phyloP scores from a whole-genome alignment of 2,113 vertebrate species.

The Dipodomys stephensi region DNA sequence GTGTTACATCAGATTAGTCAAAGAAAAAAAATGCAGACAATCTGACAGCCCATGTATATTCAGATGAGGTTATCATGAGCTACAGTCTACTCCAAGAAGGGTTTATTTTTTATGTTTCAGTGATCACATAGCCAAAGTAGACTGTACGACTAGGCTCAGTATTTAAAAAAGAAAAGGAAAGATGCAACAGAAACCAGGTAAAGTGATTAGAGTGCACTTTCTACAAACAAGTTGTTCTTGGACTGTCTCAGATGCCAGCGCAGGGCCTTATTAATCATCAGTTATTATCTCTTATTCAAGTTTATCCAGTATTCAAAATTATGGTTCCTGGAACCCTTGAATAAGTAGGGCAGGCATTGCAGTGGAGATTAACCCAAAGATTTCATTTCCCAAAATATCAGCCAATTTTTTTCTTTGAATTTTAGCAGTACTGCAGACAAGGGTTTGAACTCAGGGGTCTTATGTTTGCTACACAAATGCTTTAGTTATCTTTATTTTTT shows the following conservation, averaged over 20 bases:
- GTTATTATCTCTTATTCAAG: not conserved
- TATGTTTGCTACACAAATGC: no score
- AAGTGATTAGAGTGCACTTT: not conserved
- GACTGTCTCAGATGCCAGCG: not conserved
- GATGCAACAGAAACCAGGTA: not conserved
- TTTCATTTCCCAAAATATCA: not conserved
- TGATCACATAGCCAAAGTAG: not conserved
- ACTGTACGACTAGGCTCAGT: not conserved
- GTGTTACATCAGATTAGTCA: not conserved
- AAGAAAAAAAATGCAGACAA: not conserved
- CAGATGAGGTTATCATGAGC: not conserved
- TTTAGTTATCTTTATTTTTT: no score
- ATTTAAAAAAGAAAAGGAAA: not conserved
- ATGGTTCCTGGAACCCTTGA: not conserved
- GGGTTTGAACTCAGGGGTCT: no score
- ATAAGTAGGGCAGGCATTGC: not conserved
- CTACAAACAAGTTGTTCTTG: not conserved
- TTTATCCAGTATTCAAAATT: not conserved
- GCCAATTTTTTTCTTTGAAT: no score
- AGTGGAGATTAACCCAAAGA: not conserved
- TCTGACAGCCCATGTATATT: not conserved
- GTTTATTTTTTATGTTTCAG: not conserved
- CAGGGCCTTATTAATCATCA: not conserved
- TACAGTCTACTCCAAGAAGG: not conserved
- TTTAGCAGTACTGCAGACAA: no score